Evolutionary conservation across 2,113 vertebrate genomes (phyloP), one percentile per base, ranked within the genome.

Genomic region (Eidolon helvum): DNA sequence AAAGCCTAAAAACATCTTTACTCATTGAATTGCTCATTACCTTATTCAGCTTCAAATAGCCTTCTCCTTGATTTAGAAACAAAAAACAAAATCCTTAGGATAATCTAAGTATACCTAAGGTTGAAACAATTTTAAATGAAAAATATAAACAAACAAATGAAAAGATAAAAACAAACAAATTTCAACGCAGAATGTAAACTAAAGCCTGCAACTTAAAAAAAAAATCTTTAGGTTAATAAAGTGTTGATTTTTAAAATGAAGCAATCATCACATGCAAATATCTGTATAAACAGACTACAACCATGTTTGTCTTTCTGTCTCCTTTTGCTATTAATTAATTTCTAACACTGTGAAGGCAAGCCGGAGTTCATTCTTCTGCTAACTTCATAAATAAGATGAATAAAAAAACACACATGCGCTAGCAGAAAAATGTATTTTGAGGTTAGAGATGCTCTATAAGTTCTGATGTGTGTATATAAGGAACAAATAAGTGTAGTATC

Each of bases 81-180:
- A 4, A 66, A 61, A 9, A 69, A 10, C 10, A 45, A 57, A 61
- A 57, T 66, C 82, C 59, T 92, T 72, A 35, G 61, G 68, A 33
- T 19, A 91, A n/a, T 35, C 9, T 71, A 87, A 87, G 57, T 45
- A 85, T 48, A 74, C 16, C 26, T 72, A 22, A 90, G 84, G 43
- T 35, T 61, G 30, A 72, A 87, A 78, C 0, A 35, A 69, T 86
- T 88, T 84, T 78, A 91, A 96, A 72, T 90, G 15, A 95, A 95
- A 92, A 90, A 83, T 15, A 53, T 4, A 89, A 78, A 75, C 6
- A 50, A 12, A 74, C 10, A 61, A 45, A 59, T 59, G 65, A 55
- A 87, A 84, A 43, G 43, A 85, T 14, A 43, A 2, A 89, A 77
- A 75, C 8, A 50, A 12, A 74, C 12, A 63, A 45, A 61, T 89